Evolutionary conservation across 64 coral and sea anemone species (phyloP), one percentile per base, ranked within the genome.

Genomic region (Actinia tenebrosa): DNA sequence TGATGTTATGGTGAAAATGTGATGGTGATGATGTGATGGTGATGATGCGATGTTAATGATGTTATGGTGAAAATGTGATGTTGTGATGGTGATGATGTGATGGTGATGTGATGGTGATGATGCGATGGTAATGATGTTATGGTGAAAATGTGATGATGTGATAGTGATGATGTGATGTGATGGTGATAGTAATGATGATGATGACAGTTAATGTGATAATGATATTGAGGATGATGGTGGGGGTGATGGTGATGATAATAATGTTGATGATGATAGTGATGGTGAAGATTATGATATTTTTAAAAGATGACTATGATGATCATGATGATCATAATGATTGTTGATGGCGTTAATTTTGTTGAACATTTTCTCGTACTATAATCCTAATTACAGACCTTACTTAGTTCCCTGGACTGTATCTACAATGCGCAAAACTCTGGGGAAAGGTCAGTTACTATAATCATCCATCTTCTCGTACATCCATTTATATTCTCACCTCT

Each of bases 381-480:
- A 37, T 37, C 30, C 30, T 37, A 37, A 37, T 46, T 84, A 47
- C 42, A 98, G 95, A 94, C 93, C 44, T 63, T 98, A 6, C 90
- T 92, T 86, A 92, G 94, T 87, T 94, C 95, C 10, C 92, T 98
- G 18, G 95, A 98, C 85, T 94, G 95, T 68, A 98, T 98, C 92
- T 98, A 98, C 77, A 92, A 98, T 64, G 93, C 92, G 18, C 84
- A 1, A 78, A 86, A 15, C 95, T 94, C 80, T 98, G 95, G 95
- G 91, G 94, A 69, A 98, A 94, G 88, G 95, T 98, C 77, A 79
- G 8, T 79, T 4, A 9, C 8, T 79, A 79, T 43, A 25, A 3
- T 7, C 11, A 79, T 13, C 13, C 3, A 16, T 79, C 44, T 4
- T 9, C 44, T 42, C 79, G 22, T 30, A 13, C 56, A 6, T 59